phyloP scores from a whole-genome alignment of 2,113 vertebrate species.

The Arenaria interpres region DNA sequence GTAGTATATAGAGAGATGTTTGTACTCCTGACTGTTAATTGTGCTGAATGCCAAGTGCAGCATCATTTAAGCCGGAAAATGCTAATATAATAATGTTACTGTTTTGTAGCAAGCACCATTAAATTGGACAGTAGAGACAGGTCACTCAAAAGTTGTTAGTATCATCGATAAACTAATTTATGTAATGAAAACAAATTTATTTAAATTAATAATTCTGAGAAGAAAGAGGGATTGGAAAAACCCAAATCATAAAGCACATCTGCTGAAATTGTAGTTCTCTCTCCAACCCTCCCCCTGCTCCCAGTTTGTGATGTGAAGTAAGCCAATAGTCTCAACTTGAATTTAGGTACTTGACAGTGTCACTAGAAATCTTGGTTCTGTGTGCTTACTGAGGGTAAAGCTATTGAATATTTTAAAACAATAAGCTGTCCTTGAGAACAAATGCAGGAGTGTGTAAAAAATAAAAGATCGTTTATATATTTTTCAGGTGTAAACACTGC shows the following conservation, averaged over 20 bases:
- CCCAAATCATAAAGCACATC: not conserved
- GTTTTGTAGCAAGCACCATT: not conserved
- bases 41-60: not conserved
- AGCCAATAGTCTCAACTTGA: not conserved
- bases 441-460: not conserved
- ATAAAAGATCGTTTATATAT: constrained; percentile 4
- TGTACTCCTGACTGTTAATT: not conserved
- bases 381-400: not conserved
- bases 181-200: not conserved
- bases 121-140: not conserved
- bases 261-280: not conserved
- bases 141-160: not conserved
- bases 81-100: not conserved
- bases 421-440: not conserved
- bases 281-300: not conserved
- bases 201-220: not conserved
- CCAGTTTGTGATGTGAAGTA: not conserved
- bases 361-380: not conserved
- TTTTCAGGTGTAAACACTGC: constrained; percentile 80
- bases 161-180: not conserved
- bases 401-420: not conserved
- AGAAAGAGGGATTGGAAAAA: not conserved
- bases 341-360: not conserved
- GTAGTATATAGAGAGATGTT: not conserved
- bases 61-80: not conserved